A percentile compares a stretch with the other conserved stretches of the same genome.
phyloP scores from a whole-genome alignment of 2,113 vertebrate genomes.

The Chloroceryle aenea region DNA sequence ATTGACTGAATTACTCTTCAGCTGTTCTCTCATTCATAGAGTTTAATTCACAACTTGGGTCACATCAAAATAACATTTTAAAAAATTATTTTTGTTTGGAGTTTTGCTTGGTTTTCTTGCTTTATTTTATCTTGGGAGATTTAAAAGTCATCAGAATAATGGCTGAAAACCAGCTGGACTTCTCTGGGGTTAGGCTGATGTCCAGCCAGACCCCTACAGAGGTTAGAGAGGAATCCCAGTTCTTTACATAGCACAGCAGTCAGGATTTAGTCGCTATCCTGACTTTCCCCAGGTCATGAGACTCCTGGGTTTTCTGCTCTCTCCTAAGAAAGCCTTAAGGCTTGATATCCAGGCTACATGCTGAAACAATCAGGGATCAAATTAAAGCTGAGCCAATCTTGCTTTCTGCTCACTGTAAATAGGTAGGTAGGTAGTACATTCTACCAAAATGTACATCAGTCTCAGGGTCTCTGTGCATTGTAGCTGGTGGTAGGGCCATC shows the following conservation, averaged over 20 bases:
- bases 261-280: neutral
- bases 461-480: neutral
- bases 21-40: neutral
- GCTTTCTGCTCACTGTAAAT: neutral
- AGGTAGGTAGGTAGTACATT: no score
- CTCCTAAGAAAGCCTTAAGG: neutral
- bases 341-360: neutral
- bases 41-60: neutral
- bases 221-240: neutral
- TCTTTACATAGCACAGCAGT: neutral
- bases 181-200: accelerated
- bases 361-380: neutral
- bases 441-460: neutral
- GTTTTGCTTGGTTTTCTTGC: neutral
- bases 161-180: neutral
- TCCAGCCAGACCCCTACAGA: neutral
- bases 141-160: neutral
- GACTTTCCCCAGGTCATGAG: neutral
- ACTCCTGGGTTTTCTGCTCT: neutral
- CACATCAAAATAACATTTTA: neutral
- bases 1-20: slow-evolving; percentile 14
- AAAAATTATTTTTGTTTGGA: no score
- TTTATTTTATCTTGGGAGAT: neutral
- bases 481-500: neutral
- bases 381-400: neutral